Evolutionary conservation across 2,797 vertebrate genomes (phyloP).

Genomic region (Amniataba percoides): DNA sequence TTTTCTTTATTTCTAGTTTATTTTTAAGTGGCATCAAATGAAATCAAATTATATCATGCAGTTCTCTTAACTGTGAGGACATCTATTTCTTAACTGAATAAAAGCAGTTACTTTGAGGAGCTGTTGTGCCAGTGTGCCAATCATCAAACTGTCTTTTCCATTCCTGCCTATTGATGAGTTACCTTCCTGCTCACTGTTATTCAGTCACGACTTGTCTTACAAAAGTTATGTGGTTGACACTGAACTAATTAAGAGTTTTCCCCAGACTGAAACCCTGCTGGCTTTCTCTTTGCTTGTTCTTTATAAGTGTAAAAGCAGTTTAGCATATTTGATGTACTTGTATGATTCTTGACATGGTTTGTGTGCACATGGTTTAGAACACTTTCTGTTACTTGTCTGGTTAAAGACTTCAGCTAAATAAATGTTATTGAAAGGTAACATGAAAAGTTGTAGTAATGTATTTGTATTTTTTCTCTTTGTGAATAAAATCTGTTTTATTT

Average conservation of each 20-base stretch:
- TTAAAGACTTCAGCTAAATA: background rate
- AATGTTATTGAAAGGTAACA: background rate
- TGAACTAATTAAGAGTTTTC: background rate
- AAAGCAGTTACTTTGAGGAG: background rate
- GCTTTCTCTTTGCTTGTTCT: background rate
- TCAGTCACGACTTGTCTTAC: background rate
- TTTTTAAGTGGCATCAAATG: too few relatives aligned
- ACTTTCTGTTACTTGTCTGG: background rate
- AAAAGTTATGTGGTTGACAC: background rate
- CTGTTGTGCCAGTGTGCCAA: too few relatives aligned
- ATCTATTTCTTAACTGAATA: background rate
- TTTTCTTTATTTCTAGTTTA: background rate
- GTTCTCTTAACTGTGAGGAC: background rate
- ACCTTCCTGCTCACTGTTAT: background rate
- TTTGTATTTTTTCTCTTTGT: background rate
- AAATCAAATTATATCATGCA: background rate
- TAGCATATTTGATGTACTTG: background rate
- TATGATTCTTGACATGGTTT: background rate
- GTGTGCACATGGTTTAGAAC: background rate
- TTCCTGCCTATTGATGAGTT: too few relatives aligned
- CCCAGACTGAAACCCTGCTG: background rate
- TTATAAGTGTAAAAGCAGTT: background rate
- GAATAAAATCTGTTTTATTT: background rate
- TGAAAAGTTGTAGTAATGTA: background rate
- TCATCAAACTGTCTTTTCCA: too few relatives aligned